Evolutionary conservation across 2,113 vertebrate species (phyloP), one percentile per base, ranked within the genome.

Genomic region (Chelonoidis abingdonii): DNA sequence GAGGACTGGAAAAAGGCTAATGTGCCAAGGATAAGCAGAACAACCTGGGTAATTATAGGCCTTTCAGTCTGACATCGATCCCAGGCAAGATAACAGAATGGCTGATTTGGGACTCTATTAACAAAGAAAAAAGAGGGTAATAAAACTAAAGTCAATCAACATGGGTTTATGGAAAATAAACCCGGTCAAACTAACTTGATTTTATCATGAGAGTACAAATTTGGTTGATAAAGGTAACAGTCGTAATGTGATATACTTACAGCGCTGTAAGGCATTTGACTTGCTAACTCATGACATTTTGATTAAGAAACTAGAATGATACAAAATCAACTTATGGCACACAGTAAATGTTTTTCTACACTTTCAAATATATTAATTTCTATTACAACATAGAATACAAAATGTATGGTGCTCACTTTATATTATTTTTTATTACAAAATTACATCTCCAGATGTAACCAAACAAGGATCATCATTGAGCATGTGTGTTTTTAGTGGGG

Each of bases 1-100:
- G 29, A 92, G 25, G 8, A 57, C 38, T 13, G 56, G 21, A 92
- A 84, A 49, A 94, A 94, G 83, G 0, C 0, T 8, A 72, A 82
- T 9, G 56, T 85, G 89, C 80, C 41, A 87, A 41, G 86, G 79
- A n/a, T 56, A 88, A 92, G 92, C 38, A 10, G 85, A 35, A 76
- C 17, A 82, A 94, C 79, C 17, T 59, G 84, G 59, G 80, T 38
- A 80, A 89, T 59, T 56, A 92, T 12, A 92, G 91, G 35, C 41
- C 93, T 56, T 6, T 38, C n/a, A 88, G 6, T 0, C 0, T 62
- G 87, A 76, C 86, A 44, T 19, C 0, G 0, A 84, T 89, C 27
- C 35, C 78, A 22, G 91, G 9, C 50, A 86, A 83, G 6, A 52
- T 52, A 96, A 59, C 16, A 8, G 6, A 78, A 84, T 49, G 2